Evolutionary conservation across 2,797 vertebrate genomes (phyloP), one percentile per base, ranked within the genome.

Genomic region (Amblyraja radiata): DNA sequence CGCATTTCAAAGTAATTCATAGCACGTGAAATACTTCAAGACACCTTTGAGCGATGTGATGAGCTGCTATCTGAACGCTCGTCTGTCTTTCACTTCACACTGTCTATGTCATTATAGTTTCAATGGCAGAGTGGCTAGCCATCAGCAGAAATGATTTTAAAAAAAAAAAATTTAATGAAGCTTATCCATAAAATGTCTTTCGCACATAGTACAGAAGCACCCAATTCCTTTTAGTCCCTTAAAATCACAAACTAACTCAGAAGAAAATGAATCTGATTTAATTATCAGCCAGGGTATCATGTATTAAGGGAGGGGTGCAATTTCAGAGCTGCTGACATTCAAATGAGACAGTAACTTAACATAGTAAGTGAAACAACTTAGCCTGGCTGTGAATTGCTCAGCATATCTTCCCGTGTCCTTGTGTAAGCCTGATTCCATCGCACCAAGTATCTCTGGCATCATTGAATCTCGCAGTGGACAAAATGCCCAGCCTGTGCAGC

Each of bases 1-100:
- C 36, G 63, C 84, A 88, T 36, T 88, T 88, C 63, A 88, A 88
- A 63, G n/a, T 21, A 88, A 32, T 88, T 88, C 58, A 88, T 32
- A 32, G 61, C 84, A 68, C 65, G 63, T 88, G 61, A 88, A 68
- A 21, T 61, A 28, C 83, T 84, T 65, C 84, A 88, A 32, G 84
- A 65, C 16, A 21, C 61, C 18, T 88, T 2, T 88, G 25, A 84
- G 61, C 63, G 83, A 88, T 65, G 84, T 65, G 63, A 68, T 68
- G 68, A 63, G 14, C 61, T 68, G 84, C 84, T 23, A 21, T 36
- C 16, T 88, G 84, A 88, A 68, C 36, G 63, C 84, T 32, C 65
- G n/a, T 68, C 63, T 88, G 32, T 68, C n/a, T 7, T 88, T 88
- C 63, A 9, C 84, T 88, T 68, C 36, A 18, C 23, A n/a, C 13